A percentile compares a stretch with the other conserved stretches of the same genome.
phyloP scores from a whole-genome alignment of 2,888 invertebrate genomes.

The Andrena praecox region DNA sequence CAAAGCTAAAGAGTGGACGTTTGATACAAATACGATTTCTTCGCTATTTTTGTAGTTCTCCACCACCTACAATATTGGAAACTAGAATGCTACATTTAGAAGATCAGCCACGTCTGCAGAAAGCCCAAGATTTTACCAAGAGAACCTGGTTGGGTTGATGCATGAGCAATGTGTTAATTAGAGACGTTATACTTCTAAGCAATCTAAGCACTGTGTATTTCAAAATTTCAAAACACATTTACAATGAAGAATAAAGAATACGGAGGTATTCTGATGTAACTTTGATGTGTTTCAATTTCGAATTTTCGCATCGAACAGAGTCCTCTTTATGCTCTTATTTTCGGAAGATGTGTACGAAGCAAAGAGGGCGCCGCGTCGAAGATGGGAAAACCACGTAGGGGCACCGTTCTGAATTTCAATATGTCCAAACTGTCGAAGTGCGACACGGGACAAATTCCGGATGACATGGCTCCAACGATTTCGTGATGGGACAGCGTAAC shows the following conservation, averaged over 20 bases:
- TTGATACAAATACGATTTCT: neutral
- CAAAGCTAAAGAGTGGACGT: neutral
- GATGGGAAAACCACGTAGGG: constrained; percentile 38
- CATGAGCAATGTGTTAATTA: no score
- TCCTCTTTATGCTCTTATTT: constrained; percentile 22
- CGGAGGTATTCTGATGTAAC: neutral
- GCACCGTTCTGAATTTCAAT: constrained; percentile 57
- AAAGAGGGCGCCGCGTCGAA: constrained; percentile 9
- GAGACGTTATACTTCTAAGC: no score
- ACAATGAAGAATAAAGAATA: no score
- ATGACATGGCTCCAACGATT: constrained; percentile 44
- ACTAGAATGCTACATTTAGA: no score
- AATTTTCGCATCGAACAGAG: neutral
- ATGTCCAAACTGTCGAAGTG: constrained; percentile 40
- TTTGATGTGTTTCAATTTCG: neutral
- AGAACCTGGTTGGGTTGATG: no score
- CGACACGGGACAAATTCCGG: constrained; percentile 51
- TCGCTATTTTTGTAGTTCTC: neutral
- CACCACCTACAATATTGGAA: neutral
- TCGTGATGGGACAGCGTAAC: constrained; percentile 29
- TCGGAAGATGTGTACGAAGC: neutral
- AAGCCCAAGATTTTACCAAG: no score
- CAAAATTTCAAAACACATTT: no score
- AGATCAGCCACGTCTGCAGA: no score
- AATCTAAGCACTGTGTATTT: no score